Evolutionary conservation across 2,888 invertebrate species (phyloP).

Genomic region (Busseola fusca): DNA sequence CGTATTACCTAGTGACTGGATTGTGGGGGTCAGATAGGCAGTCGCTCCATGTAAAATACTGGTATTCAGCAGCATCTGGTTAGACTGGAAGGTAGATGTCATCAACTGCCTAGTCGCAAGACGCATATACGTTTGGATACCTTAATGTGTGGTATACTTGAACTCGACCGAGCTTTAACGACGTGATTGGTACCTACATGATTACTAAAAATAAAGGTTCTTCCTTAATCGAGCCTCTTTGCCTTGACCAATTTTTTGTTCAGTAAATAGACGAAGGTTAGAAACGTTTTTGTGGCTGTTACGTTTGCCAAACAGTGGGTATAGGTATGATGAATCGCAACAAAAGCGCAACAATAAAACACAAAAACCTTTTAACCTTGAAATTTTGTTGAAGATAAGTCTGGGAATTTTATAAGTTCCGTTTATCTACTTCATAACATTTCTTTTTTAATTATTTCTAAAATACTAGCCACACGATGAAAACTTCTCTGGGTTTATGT

Average conservation of each 20-base stretch:
- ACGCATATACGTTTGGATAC: neutral
- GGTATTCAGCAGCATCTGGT: too few species aligned
- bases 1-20: too few species aligned
- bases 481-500: too few species aligned
- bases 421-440: neutral
- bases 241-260: constrained; percentile 40
- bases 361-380: constrained; percentile 31
- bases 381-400: constrained; percentile 13
- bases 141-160: constrained; percentile 14
- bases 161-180: constrained; percentile 17
- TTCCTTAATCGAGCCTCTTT: constrained; percentile 32
- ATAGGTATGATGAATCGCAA: constrained; percentile 21
- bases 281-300: constrained; percentile 27
- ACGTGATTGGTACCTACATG: neutral
- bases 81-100: too few species aligned
- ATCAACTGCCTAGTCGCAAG: too few species aligned
- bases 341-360: constrained; percentile 15
- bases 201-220: constrained; percentile 4
- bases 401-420: neutral
- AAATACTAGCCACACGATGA: neutral
- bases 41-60: too few species aligned
- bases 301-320: constrained; percentile 9
- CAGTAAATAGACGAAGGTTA: constrained; percentile 28
- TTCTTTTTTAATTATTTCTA: neutral
- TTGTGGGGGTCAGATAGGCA: too few species aligned